Evolutionary conservation across 2,888 invertebrate genomes (phyloP).

Genomic region (Chironomus tentans): DNA sequence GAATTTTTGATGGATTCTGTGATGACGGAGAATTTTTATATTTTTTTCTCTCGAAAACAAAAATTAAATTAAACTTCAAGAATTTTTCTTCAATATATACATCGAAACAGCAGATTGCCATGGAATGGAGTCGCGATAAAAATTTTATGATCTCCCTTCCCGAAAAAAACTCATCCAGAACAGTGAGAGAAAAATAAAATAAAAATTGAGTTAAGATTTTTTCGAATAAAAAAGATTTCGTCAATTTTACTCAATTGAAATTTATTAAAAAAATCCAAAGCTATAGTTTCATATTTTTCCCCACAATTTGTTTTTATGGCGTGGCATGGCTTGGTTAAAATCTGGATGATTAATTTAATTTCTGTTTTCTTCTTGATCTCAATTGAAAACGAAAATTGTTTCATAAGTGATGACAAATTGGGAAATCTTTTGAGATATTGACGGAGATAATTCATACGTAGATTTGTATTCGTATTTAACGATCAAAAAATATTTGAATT

Average conservation of each 20-base stretch:
- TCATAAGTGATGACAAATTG: too few species aligned
- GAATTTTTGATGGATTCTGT: conserved; percentile 1
- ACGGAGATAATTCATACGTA: too few species aligned
- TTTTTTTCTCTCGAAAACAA: too few species aligned
- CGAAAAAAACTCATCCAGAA: neutral
- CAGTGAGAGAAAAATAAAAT: neutral
- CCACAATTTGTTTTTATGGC: too few species aligned
- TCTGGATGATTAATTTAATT: conserved; percentile 20
- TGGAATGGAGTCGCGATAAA: neutral
- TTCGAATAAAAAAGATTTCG: neutral
- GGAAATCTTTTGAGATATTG: too few species aligned
- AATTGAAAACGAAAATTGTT: neutral
- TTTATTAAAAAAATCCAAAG: neutral
- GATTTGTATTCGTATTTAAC: too few species aligned
- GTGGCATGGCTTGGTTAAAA: neutral
- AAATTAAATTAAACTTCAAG: too few species aligned
- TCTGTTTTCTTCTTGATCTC: neutral
- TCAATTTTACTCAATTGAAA: conserved; percentile 18
- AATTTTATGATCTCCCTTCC: neutral
- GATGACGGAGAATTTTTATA: too few species aligned
- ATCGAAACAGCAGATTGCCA: neutral
- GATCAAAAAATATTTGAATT: too few species aligned
- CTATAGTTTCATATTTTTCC: too few species aligned
- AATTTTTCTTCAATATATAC: neutral
- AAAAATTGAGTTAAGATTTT: neutral